phyloP scores from a whole-genome alignment of 2,888 invertebrate genomes.

The Blastobasis lacticolella region DNA sequence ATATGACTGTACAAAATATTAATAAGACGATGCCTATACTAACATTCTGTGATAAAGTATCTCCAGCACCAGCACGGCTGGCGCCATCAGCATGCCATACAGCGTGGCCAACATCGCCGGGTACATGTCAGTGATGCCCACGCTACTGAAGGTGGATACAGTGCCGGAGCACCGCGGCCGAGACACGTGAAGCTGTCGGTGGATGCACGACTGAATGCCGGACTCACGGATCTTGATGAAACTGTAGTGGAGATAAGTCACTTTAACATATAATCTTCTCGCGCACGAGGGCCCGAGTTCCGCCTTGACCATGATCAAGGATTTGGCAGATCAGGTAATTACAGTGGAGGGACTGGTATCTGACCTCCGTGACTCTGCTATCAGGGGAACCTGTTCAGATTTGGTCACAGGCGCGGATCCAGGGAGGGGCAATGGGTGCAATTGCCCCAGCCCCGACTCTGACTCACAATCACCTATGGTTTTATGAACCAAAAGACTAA shows the following conservation, averaged over 20 bases:
- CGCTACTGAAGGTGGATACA: constrained; percentile 76
- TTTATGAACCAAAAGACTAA: too few species aligned
- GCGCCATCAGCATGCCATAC: constrained; percentile 57
- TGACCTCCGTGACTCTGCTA: too few species aligned
- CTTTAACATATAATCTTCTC: background rate
- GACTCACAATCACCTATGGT: too few species aligned
- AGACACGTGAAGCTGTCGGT: constrained; percentile 72
- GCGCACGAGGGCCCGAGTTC: too few species aligned
- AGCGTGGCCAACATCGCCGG: constrained; percentile 67
- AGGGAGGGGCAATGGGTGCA: too few species aligned
- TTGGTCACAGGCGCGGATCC: too few species aligned
- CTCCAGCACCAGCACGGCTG: constrained; percentile 50
- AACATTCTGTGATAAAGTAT: constrained; percentile 19
- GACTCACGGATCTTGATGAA: constrained; percentile 69
- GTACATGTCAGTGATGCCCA: constrained; percentile 73
- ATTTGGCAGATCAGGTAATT: too few species aligned
- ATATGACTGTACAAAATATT: background rate
- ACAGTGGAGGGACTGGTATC: too few species aligned
- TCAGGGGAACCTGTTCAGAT: too few species aligned
- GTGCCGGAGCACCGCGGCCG: constrained; percentile 74
- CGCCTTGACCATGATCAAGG: too few species aligned
- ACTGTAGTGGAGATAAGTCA: constrained; percentile 20
- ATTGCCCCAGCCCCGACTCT: too few species aligned
- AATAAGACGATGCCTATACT: background rate
- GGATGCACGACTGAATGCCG: constrained; percentile 65